Evolutionary conservation across 2,113 vertebrate genomes (phyloP), one percentile per base, ranked within the genome.

Genomic region (Ranitomeya variabilis): DNA sequence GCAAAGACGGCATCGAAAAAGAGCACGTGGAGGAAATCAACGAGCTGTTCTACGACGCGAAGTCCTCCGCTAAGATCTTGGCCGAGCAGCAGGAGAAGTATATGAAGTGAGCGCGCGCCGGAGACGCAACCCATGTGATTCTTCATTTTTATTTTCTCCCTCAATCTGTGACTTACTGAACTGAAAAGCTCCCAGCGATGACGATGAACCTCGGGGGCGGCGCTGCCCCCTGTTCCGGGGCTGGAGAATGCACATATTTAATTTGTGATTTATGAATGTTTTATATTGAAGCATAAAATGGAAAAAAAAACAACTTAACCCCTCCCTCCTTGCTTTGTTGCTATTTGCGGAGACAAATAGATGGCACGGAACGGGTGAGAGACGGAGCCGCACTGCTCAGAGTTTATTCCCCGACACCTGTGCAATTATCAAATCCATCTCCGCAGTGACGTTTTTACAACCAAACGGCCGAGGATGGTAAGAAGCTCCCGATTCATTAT

Each of bases 11-110:
- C 14, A 98, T 99, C 2, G 98, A 99, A 92, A 95, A 97, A 76
- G 98, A 99, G 90, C 97, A 98, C n/a, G 95, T 99, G 19, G 98
- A 99, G 91, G 98, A 99, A 93, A 98, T 99, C 92, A 98, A 97
- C 37, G 98, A 99, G 94, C 96, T 99, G 77, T 99, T 99, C 95
- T 99, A 99, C 10, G 98, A 99, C 1, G 98, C 98, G 90, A 99
- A 99, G 93, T 99, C 98, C 67, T 99, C 98, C 0, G 98, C 98
- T 89, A 99, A 99, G 93, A 97, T 99, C 91, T 95, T 99, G 89
- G 98, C 99, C 87, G 98, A 99, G 90, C 98, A 99, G 87, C 97
- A 98, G 90, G 97, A 98, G 89, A 99, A 99, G 91, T 99, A 97
- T 89, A 98, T 99, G 98, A 99, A 99, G 90, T 99, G 93, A 95